phyloP scores from a whole-genome alignment of 2,797 vertebrate species.

The Takifugu ocellatus region DNA sequence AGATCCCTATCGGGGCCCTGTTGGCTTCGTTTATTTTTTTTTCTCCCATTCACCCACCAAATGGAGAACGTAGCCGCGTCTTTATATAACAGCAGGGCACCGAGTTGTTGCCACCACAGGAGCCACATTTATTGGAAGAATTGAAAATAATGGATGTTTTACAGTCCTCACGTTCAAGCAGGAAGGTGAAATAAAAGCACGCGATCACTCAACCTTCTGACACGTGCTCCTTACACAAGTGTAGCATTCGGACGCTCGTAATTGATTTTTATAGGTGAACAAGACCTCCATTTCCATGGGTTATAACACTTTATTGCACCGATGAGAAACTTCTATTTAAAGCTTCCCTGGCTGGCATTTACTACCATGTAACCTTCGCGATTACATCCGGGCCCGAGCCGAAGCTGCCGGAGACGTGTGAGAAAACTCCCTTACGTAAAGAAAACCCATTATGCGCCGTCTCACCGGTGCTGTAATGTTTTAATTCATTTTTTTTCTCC shows the following conservation, averaged over 20 bases:
- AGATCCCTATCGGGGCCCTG: slow-evolving; percentile 80
- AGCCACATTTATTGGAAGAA: slow-evolving; percentile 48
- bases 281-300: slow-evolving; percentile 52
- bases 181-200: not conserved
- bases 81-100: slow-evolving; percentile 45
- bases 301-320: slow-evolving; percentile 58
- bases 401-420: slow-evolving; percentile 63
- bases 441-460: slow-evolving; percentile 73
- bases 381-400: slow-evolving; percentile 75
- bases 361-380: slow-evolving; percentile 80
- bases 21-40: slow-evolving; percentile 35
- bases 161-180: slow-evolving; percentile 23
- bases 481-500: slow-evolving; percentile 72
- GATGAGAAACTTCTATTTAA: slow-evolving; percentile 73
- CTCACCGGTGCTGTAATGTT: slow-evolving; percentile 81
- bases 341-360: slow-evolving; percentile 75
- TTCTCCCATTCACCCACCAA: slow-evolving; percentile 8
- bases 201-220: slow-evolving; percentile 35
- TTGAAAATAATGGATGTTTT: slow-evolving; percentile 32
- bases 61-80: slow-evolving; percentile 46
- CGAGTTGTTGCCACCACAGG: slow-evolving; percentile 34
- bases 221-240: slow-evolving; percentile 28
- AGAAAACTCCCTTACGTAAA: slow-evolving; percentile 72
- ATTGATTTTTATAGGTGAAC: slow-evolving; percentile 45
- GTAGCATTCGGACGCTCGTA: slow-evolving; percentile 38